phyloP scores from a whole-genome alignment of 2,888 invertebrate genomes.

The Rhogogaster chlorosoma region DNA sequence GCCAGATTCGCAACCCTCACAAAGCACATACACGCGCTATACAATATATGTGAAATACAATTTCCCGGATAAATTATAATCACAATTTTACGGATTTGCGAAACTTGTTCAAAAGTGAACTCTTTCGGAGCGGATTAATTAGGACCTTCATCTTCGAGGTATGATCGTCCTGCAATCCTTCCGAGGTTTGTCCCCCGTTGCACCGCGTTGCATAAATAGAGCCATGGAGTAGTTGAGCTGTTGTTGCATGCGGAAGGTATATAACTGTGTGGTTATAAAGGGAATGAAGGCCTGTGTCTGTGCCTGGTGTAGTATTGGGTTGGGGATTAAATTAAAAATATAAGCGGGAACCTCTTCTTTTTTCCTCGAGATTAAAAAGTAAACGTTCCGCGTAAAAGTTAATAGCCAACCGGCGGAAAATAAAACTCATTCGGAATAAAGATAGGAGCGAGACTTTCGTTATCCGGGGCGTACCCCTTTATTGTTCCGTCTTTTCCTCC shows the following conservation, averaged over 20 bases:
- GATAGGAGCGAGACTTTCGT: slow-evolving; percentile 36
- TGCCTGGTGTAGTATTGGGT: slow-evolving; percentile 5
- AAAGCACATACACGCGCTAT: neutral
- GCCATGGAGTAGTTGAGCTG: neutral
- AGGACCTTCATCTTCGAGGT: neutral
- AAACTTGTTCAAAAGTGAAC: neutral
- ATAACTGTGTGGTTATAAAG: neutral
- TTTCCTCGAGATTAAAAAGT: slow-evolving; percentile 54
- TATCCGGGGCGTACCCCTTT: slow-evolving; percentile 30
- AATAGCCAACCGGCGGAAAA: slow-evolving; percentile 53
- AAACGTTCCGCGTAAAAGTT: slow-evolving; percentile 54
- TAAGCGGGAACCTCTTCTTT: slow-evolving; percentile 50
- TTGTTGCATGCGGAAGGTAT: slow-evolving; percentile 4
- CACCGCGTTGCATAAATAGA: slow-evolving; percentile 36
- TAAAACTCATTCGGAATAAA: slow-evolving; percentile 52
- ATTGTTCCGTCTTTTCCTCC: slow-evolving; percentile 3
- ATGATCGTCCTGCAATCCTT: neutral
- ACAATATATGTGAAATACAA: neutral
- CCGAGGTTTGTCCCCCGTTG: neutral
- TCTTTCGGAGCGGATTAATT: neutral
- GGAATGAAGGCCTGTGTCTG: slow-evolving; percentile 28
- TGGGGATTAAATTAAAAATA: slow-evolving; percentile 54
- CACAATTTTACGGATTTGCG: neutral
- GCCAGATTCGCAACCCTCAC: neutral
- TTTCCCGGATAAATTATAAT: neutral